Evolutionary conservation across 2,797 vertebrate species (phyloP).

Genomic region (Enteromius thamalakanensis): DNA sequence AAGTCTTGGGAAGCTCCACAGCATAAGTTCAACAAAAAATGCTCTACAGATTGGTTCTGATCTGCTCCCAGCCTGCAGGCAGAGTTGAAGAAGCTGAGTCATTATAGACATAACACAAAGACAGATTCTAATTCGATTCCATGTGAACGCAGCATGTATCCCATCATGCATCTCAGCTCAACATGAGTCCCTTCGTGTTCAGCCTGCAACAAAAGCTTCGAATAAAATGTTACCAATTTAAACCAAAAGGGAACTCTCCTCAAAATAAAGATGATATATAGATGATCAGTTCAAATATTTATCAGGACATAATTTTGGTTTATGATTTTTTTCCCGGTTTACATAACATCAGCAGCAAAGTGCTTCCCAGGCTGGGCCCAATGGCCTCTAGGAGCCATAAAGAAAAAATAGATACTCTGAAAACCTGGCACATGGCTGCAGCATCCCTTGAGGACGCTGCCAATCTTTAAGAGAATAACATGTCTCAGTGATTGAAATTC

Average conservation of each 20-base stretch:
- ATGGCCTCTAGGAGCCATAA: conserved; percentile 1
- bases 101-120: conserved; percentile 17
- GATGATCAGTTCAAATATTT: background rate
- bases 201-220: background rate
- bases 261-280: too few relatives aligned
- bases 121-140: conserved; percentile 13
- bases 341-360: background rate
- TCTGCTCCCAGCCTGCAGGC: conserved; percentile 16
- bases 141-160: conserved; percentile 8
- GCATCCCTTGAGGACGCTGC: background rate
- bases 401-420: conserved; percentile 2
- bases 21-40: conserved; percentile 14
- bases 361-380: background rate
- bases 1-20: background rate
- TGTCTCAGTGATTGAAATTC: conserved; percentile 5
- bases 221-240: background rate
- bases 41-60: conserved; percentile 12
- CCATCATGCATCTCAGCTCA: conserved; percentile 19
- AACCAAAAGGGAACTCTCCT: background rate
- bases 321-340: background rate
- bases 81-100: conserved; percentile 15
- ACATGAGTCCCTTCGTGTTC: background rate
- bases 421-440: conserved; percentile 13
- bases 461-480: conserved; percentile 12
- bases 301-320: background rate